These are phyloP conservation scores for Enteromius fasciolatus DNA, from an alignment of 2,797 vertebrate species.

Conservation along the genomic window DNA sequence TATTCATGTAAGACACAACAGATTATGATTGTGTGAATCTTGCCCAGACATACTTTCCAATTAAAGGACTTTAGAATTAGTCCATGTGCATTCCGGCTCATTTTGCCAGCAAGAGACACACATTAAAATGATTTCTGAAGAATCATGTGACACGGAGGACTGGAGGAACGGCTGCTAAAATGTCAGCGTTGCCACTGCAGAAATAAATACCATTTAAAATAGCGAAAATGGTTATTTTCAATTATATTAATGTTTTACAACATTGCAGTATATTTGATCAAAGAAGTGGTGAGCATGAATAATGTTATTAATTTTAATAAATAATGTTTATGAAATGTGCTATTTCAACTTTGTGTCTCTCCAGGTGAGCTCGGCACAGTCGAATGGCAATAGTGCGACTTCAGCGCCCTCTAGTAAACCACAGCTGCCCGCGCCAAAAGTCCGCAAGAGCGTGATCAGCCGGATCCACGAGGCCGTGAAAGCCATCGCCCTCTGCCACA, in stretches of 20 bases:
- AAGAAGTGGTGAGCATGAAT: not conserved
- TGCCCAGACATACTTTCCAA: too few relatives aligned
- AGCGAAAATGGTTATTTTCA: not conserved
- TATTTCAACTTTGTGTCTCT: conserved; percentile 3
- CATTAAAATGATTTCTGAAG: not conserved
- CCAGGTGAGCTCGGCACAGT: conserved; percentile 42
- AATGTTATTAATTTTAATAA: too few relatives aligned
- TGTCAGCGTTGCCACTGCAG: not conserved
- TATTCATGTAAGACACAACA: too few relatives aligned
- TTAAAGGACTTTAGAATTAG: too few relatives aligned
- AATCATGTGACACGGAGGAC: not conserved
- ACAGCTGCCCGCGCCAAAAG: conserved; percentile 82
- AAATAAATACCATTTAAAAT: not conserved
- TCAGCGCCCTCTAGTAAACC: conserved; percentile 79
- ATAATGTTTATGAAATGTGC: too few relatives aligned
- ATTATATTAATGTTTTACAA: not conserved
- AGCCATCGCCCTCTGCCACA: conserved; percentile 95
- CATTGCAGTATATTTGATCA: not conserved
- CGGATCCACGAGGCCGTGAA: conserved; percentile 94
- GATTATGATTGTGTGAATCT: too few relatives aligned
- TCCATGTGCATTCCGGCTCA: too few relatives aligned
- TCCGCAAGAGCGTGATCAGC: conserved; percentile 91
- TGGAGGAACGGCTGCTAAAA: not conserved
- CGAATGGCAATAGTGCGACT: conserved; percentile 54
- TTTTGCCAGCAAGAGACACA: not conserved